phyloP scores from a whole-genome alignment of 2,797 vertebrate genomes.

The Periophthalmus magnuspinnatus region DNA sequence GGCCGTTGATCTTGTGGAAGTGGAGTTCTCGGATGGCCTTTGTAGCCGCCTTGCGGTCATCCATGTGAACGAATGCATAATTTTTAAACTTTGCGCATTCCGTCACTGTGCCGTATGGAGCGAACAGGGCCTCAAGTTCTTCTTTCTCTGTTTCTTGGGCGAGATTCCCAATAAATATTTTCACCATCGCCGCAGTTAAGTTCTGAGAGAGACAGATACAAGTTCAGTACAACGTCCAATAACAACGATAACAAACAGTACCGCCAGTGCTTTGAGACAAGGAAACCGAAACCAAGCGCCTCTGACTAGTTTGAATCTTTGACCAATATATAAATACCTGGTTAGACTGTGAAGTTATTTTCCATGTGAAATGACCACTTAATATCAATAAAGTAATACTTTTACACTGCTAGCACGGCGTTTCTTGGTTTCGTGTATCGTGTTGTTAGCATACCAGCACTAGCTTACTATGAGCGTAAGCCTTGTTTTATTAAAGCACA shows the following conservation, averaged over 20 bases:
- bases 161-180: slow-evolving; percentile 85
- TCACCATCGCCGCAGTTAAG: slow-evolving; percentile 74
- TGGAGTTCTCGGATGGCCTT: slow-evolving; percentile 81
- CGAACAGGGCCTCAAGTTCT: slow-evolving; percentile 77
- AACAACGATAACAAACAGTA: neutral
- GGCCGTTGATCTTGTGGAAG: slow-evolving; percentile 72
- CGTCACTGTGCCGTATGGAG: slow-evolving; percentile 76
- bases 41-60: slow-evolving; percentile 79
- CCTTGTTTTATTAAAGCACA: neutral
- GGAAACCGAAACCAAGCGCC: slow-evolving; percentile 31
- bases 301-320: neutral
- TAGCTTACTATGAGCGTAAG: neutral
- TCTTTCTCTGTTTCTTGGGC: slow-evolving; percentile 75
- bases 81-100: slow-evolving; percentile 84
- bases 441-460: slow-evolving; percentile 31
- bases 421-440: neutral
- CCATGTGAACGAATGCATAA: slow-evolving; percentile 84
- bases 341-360: neutral
- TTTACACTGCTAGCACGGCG: neutral
- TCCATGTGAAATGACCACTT: neutral
- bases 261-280: slow-evolving; percentile 25
- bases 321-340: neutral
- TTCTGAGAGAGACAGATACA: neutral
- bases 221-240: neutral
- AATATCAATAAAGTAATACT: neutral